These are phyloP conservation scores for Perithous albicinctus DNA, from an alignment of 2,888 invertebrate genomes.

Conservation along the genomic window DNA sequence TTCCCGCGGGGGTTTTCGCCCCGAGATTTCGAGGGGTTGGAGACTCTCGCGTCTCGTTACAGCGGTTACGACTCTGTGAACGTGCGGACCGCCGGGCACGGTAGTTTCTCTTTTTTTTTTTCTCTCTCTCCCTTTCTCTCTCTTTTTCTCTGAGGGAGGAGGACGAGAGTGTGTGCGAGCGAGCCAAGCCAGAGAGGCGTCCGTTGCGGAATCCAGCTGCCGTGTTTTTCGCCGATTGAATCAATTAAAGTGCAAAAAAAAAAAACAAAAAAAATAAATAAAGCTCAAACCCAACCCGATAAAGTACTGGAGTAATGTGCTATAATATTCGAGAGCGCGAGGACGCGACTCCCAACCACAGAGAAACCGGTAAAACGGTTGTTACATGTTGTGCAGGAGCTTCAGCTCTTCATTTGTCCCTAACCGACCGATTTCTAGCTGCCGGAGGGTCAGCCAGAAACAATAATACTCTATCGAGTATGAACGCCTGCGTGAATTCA, in stretches of 20 bases:
- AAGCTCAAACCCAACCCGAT: constrained; percentile 58
- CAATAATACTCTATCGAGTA: constrained; percentile 9
- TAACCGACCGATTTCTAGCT: background rate
- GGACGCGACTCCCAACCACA: constrained; percentile 7
- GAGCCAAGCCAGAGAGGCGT: constrained; percentile 33
- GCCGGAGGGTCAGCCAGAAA: constrained; percentile 19
- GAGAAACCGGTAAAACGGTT: constrained; percentile 11
- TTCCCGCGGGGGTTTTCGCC: constrained; percentile 68
- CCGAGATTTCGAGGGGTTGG: constrained; percentile 80
- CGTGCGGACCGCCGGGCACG: constrained; percentile 35
- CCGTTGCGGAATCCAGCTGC: constrained; percentile 69
- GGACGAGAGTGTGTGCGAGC: constrained; percentile 64
- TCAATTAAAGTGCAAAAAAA: constrained; percentile 82
- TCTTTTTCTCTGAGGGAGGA: background rate
- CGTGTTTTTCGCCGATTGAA: constrained; percentile 85
- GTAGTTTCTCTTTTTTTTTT: background rate
- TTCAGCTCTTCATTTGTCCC: background rate
- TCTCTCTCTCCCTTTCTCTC: constrained; percentile 8
- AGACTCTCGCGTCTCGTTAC: constrained; percentile 83
- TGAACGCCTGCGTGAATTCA: background rate
- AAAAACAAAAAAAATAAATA: too few relatives aligned
- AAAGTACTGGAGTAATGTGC: constrained; percentile 58
- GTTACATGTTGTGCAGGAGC: background rate
- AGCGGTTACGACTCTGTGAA: constrained; percentile 75
- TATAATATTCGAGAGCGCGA: constrained; percentile 38